phyloP scores from a whole-genome alignment of 2,888 invertebrate genomes.

The Lamproptera curius region DNA sequence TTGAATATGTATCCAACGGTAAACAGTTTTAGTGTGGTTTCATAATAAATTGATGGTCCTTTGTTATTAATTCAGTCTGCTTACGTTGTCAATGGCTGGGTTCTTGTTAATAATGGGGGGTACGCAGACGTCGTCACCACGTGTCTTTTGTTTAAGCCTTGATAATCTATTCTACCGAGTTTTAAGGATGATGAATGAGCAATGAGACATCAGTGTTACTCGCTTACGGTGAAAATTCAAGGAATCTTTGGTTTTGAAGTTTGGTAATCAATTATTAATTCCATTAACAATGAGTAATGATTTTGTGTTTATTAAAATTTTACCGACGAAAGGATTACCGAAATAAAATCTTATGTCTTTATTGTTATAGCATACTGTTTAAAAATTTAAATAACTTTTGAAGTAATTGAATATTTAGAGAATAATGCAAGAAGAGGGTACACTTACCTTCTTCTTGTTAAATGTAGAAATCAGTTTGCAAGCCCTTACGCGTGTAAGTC shows the following conservation, averaged over 20 bases:
- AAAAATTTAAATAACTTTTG: not conserved
- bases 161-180: conserved; percentile 18
- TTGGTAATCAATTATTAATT: too few relatives aligned
- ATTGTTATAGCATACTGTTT: not conserved
- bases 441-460: too few relatives aligned
- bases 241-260: too few relatives aligned
- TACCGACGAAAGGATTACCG: not conserved
- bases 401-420: not conserved
- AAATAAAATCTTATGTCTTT: not conserved
- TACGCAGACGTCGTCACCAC: conserved; percentile 11
- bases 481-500: too few relatives aligned
- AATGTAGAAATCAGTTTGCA: too few relatives aligned
- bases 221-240: too few relatives aligned
- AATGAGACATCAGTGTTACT: conserved; percentile 2
- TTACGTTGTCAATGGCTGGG: conserved; percentile 12
- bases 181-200: conserved; percentile 21
- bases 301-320: not conserved
- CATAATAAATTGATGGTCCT: conserved; percentile 4
- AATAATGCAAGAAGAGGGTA: too few relatives aligned
- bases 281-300: not conserved
- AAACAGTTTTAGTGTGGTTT: conserved; percentile 9
- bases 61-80: conserved; percentile 6
- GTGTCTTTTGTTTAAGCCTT: conserved; percentile 17
- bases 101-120: conserved; percentile 13
- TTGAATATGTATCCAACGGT: conserved; percentile 12